phyloP scores from a whole-genome alignment of 2,888 invertebrate genomes.

The Chrysotoxum bicinctum region DNA sequence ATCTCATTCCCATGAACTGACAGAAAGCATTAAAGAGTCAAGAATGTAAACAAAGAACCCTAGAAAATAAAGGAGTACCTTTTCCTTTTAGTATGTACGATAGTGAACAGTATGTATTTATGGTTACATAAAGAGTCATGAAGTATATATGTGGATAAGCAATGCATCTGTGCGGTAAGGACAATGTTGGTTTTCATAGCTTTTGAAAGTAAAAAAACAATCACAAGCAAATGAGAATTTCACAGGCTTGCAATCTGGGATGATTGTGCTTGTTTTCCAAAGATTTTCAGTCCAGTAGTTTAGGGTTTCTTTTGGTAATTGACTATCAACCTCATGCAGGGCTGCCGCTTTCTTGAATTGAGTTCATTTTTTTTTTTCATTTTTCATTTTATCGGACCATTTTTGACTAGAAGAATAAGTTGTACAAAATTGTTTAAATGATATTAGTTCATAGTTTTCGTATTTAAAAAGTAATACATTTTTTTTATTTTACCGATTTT shows the following conservation, averaged over 20 bases:
- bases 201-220: not conserved
- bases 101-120: not conserved
- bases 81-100: not conserved
- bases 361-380: too few species aligned
- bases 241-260: not conserved
- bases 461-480: too few species aligned
- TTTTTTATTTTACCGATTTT: too few species aligned
- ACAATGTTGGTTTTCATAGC: not conserved
- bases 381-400: too few species aligned
- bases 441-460: too few species aligned
- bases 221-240: not conserved
- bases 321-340: too few species aligned
- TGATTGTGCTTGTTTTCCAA: too few species aligned
- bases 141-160: not conserved
- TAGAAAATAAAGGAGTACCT: constrained; percentile 30
- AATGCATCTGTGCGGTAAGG: not conserved
- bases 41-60: constrained; percentile 32
- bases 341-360: too few species aligned
- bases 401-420: too few species aligned
- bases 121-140: not conserved
- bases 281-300: too few species aligned
- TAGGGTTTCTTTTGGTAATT: too few species aligned
- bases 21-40: constrained; percentile 17
- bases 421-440: too few species aligned
- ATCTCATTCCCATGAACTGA: not conserved